Evolutionary conservation across 2,888 invertebrate genomes (phyloP).

Genomic region (Pachliopta kotzebuea): DNA sequence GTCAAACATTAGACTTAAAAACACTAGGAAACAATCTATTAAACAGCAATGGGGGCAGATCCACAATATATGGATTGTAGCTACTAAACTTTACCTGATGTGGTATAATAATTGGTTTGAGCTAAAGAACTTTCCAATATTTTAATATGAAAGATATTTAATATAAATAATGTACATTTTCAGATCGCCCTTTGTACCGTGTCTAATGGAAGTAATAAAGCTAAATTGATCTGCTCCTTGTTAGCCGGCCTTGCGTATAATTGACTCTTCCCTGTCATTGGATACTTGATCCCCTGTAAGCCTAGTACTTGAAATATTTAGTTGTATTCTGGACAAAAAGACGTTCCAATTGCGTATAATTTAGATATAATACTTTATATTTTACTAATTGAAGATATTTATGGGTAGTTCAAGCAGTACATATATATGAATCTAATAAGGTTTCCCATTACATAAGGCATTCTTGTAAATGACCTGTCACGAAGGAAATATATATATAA

Average conservation of each 20-base stretch:
- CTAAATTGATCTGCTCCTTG: constrained; percentile 73
- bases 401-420: neutral
- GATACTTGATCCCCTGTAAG: constrained; percentile 46
- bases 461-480: too few relatives aligned
- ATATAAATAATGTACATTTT: constrained; percentile 17
- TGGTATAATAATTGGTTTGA: too few relatives aligned
- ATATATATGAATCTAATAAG: too few relatives aligned
- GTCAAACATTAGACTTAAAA: too few relatives aligned
- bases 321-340: constrained; percentile 34
- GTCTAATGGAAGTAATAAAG: constrained; percentile 60
- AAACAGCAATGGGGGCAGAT: too few relatives aligned
- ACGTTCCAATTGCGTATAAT: constrained; percentile 26
- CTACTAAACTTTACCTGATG: too few relatives aligned
- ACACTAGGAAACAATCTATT: too few relatives aligned
- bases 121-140: too few relatives aligned
- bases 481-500: too few relatives aligned
- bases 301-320: constrained; percentile 61
- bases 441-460: too few relatives aligned
- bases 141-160: neutral
- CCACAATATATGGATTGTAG: too few relatives aligned
- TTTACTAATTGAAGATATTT: neutral
- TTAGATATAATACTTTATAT: neutral
- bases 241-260: constrained; percentile 76
- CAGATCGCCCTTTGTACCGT: constrained; percentile 37
- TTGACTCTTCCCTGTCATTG: constrained; percentile 78